Base-by-base conservation (phyloP, 2,888 invertebrate genomes). In the Drosophila parthenogenetica region DNA sequence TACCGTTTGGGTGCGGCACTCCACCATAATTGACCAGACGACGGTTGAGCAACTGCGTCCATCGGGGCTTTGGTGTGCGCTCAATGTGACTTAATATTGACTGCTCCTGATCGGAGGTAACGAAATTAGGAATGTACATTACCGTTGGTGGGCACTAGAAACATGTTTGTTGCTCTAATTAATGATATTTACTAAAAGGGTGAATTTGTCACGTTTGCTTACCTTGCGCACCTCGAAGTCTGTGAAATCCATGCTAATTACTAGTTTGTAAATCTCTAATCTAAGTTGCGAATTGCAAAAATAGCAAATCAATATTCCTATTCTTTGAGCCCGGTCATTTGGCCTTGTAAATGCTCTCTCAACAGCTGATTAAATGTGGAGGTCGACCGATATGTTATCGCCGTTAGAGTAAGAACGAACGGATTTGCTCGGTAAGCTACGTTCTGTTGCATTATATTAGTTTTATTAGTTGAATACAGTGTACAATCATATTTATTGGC, bases 11-110 rank as follows among this genome's bases (percentile, higher is more conserved):
- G 91, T 98, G 98, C 0, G 99, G 98, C 61, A 98, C 93, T 0
- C 99, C 99, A 22, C 99, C 99, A 95, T 99, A 99, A 92, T 99
- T 99, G 91, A 99, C 98, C n/a, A 99, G 93, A 72, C 98, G 94
- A 74, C 99, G 94, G 90, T 98, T 96, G 17, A 96, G 95, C 42
- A 99, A 93, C 90, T 96, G 96, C 1, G 98, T 98, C 99, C 99
- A 99, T 93, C 98, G 98, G 8, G 99, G 98, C 86, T 95, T 96
- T 90, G 99, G 99, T 10, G 95, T 95, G 40, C 93, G 93, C 87
- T 97, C 95, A 22, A 99, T 95, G 78, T 95, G 94, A 37, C 94
- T 93, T 49, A 98, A 88, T 69, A 99, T 94, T 22, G 93, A 91
- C 54, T 93, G 92, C 90, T 97, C 96, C 90, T 97, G 97, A 42